phyloP scores from a whole-genome alignment of 2,888 invertebrate genomes.

The Pammene fasciana region DNA sequence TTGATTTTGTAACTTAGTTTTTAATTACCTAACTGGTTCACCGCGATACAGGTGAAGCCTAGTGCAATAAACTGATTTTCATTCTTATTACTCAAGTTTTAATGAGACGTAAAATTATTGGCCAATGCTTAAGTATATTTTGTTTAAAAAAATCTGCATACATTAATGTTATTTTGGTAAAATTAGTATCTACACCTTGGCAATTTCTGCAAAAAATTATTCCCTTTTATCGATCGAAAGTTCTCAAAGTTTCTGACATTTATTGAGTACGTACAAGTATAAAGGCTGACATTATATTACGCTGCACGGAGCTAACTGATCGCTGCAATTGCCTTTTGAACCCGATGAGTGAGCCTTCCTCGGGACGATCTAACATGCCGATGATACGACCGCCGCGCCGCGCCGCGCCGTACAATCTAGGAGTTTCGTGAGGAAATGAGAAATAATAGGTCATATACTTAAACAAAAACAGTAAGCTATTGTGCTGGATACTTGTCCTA shows the following conservation, averaged over 20 bases:
- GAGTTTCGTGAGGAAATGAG: constrained; percentile 18
- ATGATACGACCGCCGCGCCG: neutral
- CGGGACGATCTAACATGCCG: constrained; percentile 46
- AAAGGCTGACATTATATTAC: constrained; percentile 63
- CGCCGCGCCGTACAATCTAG: constrained; percentile 13
- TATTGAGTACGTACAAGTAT: constrained; percentile 11
- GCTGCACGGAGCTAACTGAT: constrained; percentile 60
- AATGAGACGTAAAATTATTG: too few relatives aligned
- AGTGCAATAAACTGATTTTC: too few relatives aligned
- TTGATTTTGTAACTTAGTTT: too few relatives aligned
- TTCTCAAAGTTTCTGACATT: constrained; percentile 19
- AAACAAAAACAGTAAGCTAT: neutral
- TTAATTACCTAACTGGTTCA: too few relatives aligned
- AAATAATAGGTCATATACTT: constrained; percentile 7
- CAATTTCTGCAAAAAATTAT: too few relatives aligned
- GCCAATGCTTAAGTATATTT: too few relatives aligned
- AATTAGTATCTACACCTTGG: too few relatives aligned
- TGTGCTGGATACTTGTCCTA: neutral
- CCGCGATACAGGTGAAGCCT: too few relatives aligned
- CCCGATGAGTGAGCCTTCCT: constrained; percentile 80
- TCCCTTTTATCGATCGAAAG: neutral
- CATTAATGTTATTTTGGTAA: too few relatives aligned
- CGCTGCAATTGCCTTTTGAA: constrained; percentile 76
- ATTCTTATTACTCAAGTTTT: too few relatives aligned
- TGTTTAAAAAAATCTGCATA: too few relatives aligned